Evolutionary conservation across 1,140 invertebrate genomes (phyloP).

Genomic region (Drosophila chauvacae): DNA sequence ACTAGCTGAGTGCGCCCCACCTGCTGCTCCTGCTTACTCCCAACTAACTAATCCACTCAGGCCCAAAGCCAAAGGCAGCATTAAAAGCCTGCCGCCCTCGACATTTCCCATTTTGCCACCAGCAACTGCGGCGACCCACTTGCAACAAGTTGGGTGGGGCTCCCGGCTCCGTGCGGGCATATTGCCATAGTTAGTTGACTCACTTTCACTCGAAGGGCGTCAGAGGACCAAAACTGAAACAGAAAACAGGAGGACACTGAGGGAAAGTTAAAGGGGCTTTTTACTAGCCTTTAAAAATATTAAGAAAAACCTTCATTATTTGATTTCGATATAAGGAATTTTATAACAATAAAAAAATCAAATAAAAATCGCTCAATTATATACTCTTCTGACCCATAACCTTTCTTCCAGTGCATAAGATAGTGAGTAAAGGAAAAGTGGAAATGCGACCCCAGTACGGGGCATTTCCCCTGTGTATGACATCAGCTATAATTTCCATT

Average conservation of each 20-base stretch:
- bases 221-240: conserved; percentile 26
- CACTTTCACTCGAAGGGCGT: conserved; percentile 57
- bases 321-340: too few species aligned
- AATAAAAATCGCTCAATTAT: accelerated
- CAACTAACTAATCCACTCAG: conserved; percentile 75
- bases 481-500: conserved; percentile 83
- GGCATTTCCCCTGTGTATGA: conserved; percentile 71
- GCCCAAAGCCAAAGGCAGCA: conserved; percentile 60
- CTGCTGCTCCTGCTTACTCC: conserved; percentile 32
- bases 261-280: neutral
- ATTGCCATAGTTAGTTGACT: conserved; percentile 56
- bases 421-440: conserved; percentile 6
- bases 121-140: conserved; percentile 59
- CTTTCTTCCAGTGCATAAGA: conserved; percentile 6
- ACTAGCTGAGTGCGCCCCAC: conserved; percentile 60
- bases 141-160: conserved; percentile 67
- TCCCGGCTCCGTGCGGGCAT: conserved; percentile 12
- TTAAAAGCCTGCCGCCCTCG: conserved; percentile 49
- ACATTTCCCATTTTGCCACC: conserved; percentile 16
- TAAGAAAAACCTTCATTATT: too few species aligned
- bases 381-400: neutral
- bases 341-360: neutral
- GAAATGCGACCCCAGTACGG: conserved; percentile 37
- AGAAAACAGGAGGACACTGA: conserved; percentile 19
- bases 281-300: neutral